These are phyloP conservation scores for Bombylius major DNA, from an alignment of 2,888 invertebrate genomes.

Conservation along the genomic window DNA sequence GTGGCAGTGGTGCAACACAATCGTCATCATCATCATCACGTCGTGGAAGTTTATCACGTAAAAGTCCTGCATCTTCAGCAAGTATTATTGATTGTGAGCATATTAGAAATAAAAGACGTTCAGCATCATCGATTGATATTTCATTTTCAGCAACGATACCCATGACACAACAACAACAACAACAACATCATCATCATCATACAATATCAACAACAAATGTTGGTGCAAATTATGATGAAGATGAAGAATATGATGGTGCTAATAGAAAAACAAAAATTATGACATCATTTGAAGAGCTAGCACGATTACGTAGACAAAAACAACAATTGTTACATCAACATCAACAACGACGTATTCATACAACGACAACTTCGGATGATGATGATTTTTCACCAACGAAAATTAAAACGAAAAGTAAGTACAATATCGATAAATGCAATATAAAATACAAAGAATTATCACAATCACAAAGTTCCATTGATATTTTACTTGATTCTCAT, in stretches of 20 bases:
- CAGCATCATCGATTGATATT: slow-evolving; percentile 2
- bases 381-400: slow-evolving; percentile 10
- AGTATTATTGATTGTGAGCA: slow-evolving; percentile 16
- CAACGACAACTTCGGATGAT: slow-evolving; percentile 10
- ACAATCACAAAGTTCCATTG: slow-evolving; percentile 11
- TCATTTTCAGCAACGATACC: not conserved
- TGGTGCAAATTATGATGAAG: not conserved
- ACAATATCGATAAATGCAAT: slow-evolving; percentile 10
- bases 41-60: slow-evolving; percentile 16
- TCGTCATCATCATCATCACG: slow-evolving; percentile 14
- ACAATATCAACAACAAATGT: not conserved
- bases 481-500: slow-evolving; percentile 4
- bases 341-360: slow-evolving; percentile 9
- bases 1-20: not conserved
- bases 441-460: slow-evolving; percentile 14
- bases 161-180: not conserved
- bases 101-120: slow-evolving; percentile 8
- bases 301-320: slow-evolving; percentile 8
- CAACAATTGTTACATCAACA: slow-evolving; percentile 3
- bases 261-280: slow-evolving; percentile 11
- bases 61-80: slow-evolving; percentile 13
- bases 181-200: slow-evolving; percentile 2
- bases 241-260: not conserved
- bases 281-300: slow-evolving; percentile 19
- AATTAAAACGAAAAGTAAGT: slow-evolving; percentile 6